phyloP scores from a whole-genome alignment of 1,140 invertebrate species.

The Drosophila trapezifrons region DNA sequence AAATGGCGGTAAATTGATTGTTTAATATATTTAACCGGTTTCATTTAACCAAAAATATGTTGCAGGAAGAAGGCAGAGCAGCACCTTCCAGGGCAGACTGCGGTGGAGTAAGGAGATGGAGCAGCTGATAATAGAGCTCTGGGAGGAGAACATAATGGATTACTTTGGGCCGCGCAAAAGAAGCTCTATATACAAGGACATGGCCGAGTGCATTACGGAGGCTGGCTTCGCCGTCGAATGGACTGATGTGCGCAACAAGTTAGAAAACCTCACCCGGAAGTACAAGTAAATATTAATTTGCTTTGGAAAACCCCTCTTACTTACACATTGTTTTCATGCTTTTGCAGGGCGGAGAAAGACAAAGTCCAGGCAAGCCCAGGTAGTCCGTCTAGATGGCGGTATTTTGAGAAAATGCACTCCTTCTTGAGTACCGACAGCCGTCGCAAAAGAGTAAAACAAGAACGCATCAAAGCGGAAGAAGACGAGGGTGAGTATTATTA shows the following conservation, averaged over 20 bases:
- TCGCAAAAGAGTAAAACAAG: too few relatives aligned
- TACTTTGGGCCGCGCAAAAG: conserved; percentile 5
- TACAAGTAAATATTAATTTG: background rate
- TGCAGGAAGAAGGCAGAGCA: background rate
- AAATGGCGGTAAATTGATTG: background rate
- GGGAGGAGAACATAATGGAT: background rate
- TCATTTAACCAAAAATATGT: background rate
- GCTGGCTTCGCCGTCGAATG: background rate
- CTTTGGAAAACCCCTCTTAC: background rate
- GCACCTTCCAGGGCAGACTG: background rate
- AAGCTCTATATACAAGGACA: background rate
- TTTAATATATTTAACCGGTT: background rate
- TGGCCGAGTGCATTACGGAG: background rate
- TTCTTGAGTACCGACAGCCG: background rate
- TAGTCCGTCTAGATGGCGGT: background rate
- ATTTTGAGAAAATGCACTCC: background rate
- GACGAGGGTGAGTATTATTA: background rate
- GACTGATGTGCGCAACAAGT: conserved; percentile 5
- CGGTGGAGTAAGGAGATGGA: conserved; percentile 1
- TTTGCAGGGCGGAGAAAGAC: background rate
- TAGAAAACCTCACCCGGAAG: conserved; percentile 1
- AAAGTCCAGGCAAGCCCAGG: background rate
- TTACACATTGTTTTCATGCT: background rate
- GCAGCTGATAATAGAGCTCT: conserved; percentile 2
- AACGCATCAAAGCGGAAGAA: background rate